These are phyloP conservation scores for Schlechtendalia chinensis DNA, from an alignment of 1,140 invertebrate genomes.

Conservation along the genomic window DNA sequence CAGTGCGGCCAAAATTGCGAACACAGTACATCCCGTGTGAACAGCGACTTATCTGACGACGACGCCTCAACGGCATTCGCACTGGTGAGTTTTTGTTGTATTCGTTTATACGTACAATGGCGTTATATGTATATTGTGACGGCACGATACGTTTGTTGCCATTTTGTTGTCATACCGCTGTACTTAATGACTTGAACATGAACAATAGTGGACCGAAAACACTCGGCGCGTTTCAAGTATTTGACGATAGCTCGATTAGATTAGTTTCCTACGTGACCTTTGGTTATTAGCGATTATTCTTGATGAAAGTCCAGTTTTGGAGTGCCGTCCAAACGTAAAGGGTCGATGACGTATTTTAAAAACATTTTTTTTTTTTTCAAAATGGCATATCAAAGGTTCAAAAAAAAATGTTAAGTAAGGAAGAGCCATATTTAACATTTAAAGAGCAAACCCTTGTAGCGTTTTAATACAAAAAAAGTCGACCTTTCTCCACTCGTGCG, in stretches of 20 bases:
- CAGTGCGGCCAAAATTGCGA: constrained; percentile 13
- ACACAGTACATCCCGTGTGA: constrained; percentile 14
- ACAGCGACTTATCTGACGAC: constrained; percentile 33
- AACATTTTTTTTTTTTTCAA: neutral
- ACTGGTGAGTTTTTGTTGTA: constrained; percentile 32
- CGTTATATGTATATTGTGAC: neutral
- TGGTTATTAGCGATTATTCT: constrained; percentile 6
- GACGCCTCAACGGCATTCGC: constrained; percentile 42
- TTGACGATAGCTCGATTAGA: constrained; percentile 3
- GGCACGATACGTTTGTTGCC: neutral
- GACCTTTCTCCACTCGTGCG: neutral
- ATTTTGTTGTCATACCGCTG: neutral
- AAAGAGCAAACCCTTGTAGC: constrained; percentile 21
- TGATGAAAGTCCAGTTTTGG: neutral
- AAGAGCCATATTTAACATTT: constrained; percentile 16
- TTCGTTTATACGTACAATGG: neutral
- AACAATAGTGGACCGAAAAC: neutral
- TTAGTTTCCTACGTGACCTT: constrained; percentile 5
- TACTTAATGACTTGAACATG: neutral
- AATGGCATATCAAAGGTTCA: neutral
- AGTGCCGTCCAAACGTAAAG: neutral
- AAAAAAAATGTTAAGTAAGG: neutral
- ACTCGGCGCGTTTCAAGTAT: neutral
- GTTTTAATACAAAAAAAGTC: constrained; percentile 6
- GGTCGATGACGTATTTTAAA: neutral